Percentiles rank a stretch among this genome's conserved stretches.
These are phyloP conservation scores for Zoanthus sansibaricus DNA, from an alignment of 92 coral and sea anemone genomes.

Conservation along the genomic window DNA sequence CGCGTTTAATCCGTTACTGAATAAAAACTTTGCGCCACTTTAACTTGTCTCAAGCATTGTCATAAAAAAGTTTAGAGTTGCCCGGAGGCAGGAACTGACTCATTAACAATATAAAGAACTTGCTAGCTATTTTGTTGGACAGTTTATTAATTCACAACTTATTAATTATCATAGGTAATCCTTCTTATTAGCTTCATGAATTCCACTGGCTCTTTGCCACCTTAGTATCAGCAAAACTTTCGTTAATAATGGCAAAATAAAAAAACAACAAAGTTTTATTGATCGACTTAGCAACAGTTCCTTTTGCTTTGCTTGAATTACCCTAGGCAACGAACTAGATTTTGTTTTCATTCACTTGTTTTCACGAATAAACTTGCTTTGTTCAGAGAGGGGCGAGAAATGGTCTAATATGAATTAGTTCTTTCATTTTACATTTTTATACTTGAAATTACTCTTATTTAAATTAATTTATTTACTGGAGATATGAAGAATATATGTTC, in stretches of 20 bases:
- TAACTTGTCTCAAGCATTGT: not conserved
- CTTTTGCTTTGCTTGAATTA: not conserved
- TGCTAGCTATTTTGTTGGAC: no score
- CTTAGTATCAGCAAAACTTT: no score
- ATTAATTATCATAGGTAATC: no score
- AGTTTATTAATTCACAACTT: no score
- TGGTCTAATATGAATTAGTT: no score
- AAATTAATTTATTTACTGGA: not conserved
- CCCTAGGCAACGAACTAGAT: not conserved
- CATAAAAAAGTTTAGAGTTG: not conserved
- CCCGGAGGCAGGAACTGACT: no score
- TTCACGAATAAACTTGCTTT: no score
- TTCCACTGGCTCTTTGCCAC: no score
- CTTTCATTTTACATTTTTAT: no score
- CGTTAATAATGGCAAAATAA: not conserved
- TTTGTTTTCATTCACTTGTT: not conserved
- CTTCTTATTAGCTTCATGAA: no score
- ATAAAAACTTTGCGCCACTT: not conserved
- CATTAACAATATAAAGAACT: no score
- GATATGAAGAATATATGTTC: not conserved
- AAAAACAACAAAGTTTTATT: not conserved
- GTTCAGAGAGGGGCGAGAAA: no score
- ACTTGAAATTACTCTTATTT: not conserved
- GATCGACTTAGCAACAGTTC: not conserved
- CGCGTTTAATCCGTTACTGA: not conserved